Percentiles rank a stretch among this genome's conserved stretches.
Evolutionary conservation across 2,888 invertebrate genomes (phyloP).

Genomic region (Thymelicus sylvestris): DNA sequence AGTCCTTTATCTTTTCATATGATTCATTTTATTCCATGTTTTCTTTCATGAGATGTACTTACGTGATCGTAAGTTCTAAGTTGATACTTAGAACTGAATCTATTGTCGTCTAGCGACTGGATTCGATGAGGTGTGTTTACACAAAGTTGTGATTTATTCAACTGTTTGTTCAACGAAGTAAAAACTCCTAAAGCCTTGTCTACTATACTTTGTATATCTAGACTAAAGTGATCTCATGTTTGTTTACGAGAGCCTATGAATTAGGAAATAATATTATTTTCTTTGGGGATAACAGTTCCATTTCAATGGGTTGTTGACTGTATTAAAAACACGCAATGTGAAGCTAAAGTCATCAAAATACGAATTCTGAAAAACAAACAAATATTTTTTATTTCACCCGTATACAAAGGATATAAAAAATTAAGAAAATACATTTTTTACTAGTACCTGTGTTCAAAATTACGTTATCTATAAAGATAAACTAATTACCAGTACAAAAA

Average conservation of each 20-base stretch:
- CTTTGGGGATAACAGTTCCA: no score
- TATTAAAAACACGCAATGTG: no score
- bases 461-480: no score
- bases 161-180: neutral
- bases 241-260: neutral
- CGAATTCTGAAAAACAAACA: no score
- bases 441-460: no score
- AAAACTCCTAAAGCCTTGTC: neutral
- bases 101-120: neutral
- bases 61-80: no score
- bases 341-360: no score
- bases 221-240: neutral
- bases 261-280: neutral
- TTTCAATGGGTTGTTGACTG: no score
- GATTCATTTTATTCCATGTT: neutral
- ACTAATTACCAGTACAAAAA: no score
- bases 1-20: neutral
- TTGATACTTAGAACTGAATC: neutral
- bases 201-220: neutral
- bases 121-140: neutral
- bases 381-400: no score
- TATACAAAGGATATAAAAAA: no score
- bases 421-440: no score
- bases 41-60: neutral
- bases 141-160: slow-evolving; percentile 1